Percentiles rank a stretch among this genome's conserved stretches.
These are phyloP conservation scores for Colostygia pectinataria DNA, from an alignment of 2,888 invertebrate genomes.

Conservation along the genomic window DNA sequence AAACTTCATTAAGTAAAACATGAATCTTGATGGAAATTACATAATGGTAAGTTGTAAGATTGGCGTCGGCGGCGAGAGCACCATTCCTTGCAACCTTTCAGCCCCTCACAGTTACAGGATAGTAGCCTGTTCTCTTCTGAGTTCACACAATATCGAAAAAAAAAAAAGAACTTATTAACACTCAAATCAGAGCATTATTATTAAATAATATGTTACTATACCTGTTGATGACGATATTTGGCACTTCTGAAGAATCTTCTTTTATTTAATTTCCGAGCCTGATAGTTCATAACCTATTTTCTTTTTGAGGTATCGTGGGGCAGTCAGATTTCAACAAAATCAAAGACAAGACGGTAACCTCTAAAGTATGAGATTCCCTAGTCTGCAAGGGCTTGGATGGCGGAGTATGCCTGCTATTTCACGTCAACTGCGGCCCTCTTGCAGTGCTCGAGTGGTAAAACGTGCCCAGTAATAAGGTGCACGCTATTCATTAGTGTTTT, in stretches of 20 bases:
- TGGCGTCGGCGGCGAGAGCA: conserved; percentile 51
- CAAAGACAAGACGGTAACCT: no score
- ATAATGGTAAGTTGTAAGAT: conserved; percentile 65
- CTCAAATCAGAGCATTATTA: no score
- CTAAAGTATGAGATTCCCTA: no score
- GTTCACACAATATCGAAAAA: background rate
- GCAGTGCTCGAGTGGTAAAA: conserved; percentile 59
- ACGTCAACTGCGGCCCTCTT: background rate
- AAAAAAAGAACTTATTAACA: background rate
- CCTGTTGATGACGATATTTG: no score
- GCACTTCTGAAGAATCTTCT: background rate
- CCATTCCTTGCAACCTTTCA: conserved; percentile 33
- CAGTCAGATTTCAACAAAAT: no score
- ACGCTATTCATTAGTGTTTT: conserved; percentile 80
- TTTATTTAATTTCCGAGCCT: background rate
- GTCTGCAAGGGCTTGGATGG: no score
- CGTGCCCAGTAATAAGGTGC: conserved; percentile 77
- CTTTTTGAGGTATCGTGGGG: no score
- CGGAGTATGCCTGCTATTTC: background rate
- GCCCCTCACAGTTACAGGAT: conserved; percentile 24
- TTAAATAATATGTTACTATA: no score
- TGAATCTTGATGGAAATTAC: conserved; percentile 69
- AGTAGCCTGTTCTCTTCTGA: conserved; percentile 4
- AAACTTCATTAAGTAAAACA: conserved; percentile 55
- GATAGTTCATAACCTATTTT: no score